A percentile compares a stretch with the other conserved stretches of the same genome.
These are phyloP conservation scores for Hippopotamyrus pictus DNA, from an alignment of 2,797 vertebrate species.

Conservation along the genomic window DNA sequence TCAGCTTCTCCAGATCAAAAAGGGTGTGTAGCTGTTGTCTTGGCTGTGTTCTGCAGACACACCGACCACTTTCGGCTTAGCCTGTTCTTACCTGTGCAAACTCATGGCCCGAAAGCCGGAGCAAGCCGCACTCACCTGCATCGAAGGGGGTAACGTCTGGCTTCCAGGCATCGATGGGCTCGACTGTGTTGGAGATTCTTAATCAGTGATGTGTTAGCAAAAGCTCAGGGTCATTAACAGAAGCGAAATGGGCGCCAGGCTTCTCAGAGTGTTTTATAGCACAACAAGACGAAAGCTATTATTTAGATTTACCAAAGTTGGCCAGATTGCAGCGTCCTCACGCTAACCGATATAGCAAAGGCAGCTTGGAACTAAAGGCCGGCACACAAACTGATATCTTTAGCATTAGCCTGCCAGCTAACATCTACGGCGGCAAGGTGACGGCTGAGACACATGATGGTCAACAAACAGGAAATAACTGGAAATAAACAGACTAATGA, in stretches of 20 bases:
- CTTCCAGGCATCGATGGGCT: constrained; percentile 66
- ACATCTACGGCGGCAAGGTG: background rate
- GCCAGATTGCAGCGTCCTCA: background rate
- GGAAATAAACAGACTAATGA: background rate
- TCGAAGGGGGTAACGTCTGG: constrained; percentile 65
- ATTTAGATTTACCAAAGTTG: background rate
- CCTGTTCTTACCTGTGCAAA: background rate
- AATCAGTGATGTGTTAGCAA: constrained; percentile 39
- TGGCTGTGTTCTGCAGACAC: background rate
- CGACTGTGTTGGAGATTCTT: constrained; percentile 55
- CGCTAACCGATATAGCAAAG: background rate
- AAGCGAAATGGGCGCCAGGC: background rate
- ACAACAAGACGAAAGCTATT: background rate
- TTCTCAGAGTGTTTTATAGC: background rate
- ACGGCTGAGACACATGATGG: background rate
- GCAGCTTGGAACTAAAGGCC: background rate
- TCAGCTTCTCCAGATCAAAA: background rate
- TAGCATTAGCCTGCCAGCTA: background rate
- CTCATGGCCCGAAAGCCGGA: background rate
- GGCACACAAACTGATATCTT: background rate
- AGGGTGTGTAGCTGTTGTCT: background rate
- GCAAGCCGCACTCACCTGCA: constrained; percentile 62
- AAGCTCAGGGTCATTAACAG: background rate
- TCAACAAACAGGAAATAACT: background rate
- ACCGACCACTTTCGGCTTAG: background rate